Evolutionary conservation across 1,140 invertebrate genomes (phyloP), one percentile per base, ranked within the genome.

Genomic region (Melitaea cinxia): DNA sequence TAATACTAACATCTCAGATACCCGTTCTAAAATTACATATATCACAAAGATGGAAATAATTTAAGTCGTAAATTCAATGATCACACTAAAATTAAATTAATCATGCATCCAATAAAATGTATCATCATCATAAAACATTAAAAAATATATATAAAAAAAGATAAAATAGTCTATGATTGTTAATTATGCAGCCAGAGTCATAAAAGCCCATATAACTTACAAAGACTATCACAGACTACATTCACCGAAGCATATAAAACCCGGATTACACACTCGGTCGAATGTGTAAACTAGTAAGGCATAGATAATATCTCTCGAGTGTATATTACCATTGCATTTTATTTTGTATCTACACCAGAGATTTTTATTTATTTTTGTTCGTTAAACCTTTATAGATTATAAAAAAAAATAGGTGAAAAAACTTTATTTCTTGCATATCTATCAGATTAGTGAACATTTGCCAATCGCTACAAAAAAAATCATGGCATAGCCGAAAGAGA

Each of bases 251-350:
- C 65, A 64, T 66, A 69, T 57, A 58, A 58, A 58, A 72, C 54
- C 54, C 23, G 55, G 70, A 78, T 78, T 75, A 75, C 64, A 75
- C 66, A 62, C 52, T 73, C 58, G 14, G 68, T 49, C 65, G 58
- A 65, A 54, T 64, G 62, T 68, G 56, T 70, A 67, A 72, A 72
- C 64, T 65, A 57, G 60, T 61, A 50, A 68, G 30, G 56, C 24
- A 54, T 39, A 42, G 54, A 66, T 66, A 64, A 56, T 60, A 65
- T 60, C 62, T 50, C 42, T 47, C 47, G 53, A 21, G n/a, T 28
- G 24, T 33, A 14, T 42, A 12, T 47, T 47, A 47, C 17, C 42
- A 47, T 47, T 17, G 39, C n/a, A 9, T 45, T 45, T 17, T 19
- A 45, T 19, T 45, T 6, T 26, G 2, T 26, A 26, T 28, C 26